Evolutionary conservation across 2,797 vertebrate species (phyloP).

Genomic region (Siniperca obscura): DNA sequence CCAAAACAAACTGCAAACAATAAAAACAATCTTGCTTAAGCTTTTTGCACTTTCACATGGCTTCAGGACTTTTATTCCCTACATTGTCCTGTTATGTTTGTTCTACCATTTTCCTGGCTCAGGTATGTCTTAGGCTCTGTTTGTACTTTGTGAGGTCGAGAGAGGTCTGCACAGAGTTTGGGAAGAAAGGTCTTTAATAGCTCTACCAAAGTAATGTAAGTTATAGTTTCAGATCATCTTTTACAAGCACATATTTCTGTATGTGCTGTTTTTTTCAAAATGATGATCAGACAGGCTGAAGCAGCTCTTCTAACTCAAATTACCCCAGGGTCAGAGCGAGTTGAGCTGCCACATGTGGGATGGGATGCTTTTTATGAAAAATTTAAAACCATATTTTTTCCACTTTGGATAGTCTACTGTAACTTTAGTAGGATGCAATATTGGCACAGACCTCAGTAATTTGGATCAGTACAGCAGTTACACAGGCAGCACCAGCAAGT

Average conservation of each 20-base stretch:
- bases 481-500: background rate
- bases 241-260: slow-evolving; percentile 34
- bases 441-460: slow-evolving; percentile 39
- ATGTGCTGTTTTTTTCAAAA: slow-evolving; percentile 25
- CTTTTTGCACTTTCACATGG: background rate
- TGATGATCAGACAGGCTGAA: slow-evolving; percentile 62
- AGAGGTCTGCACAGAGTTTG: slow-evolving; percentile 22
- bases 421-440: slow-evolving; percentile 48
- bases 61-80: slow-evolving; percentile 8
- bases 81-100: background rate
- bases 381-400: slow-evolving; percentile 52
- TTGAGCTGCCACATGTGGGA: slow-evolving; percentile 45
- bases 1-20: background rate
- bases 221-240: slow-evolving; percentile 40
- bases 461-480: slow-evolving; percentile 30
- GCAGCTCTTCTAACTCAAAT: slow-evolving; percentile 58
- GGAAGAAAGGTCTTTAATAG: background rate
- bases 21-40: background rate
- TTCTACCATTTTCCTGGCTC: background rate
- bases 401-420: slow-evolving; percentile 46
- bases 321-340: slow-evolving; percentile 61
- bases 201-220: slow-evolving; percentile 13
- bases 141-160: slow-evolving; percentile 19
- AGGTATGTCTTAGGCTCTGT: slow-evolving; percentile 6
- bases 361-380: slow-evolving; percentile 50